A percentile compares a stretch with the other conserved stretches of the same genome.
Conservation (phyloP, 2,797 vertebrate species). For the Macrochelys suwanniensis region DNA sequence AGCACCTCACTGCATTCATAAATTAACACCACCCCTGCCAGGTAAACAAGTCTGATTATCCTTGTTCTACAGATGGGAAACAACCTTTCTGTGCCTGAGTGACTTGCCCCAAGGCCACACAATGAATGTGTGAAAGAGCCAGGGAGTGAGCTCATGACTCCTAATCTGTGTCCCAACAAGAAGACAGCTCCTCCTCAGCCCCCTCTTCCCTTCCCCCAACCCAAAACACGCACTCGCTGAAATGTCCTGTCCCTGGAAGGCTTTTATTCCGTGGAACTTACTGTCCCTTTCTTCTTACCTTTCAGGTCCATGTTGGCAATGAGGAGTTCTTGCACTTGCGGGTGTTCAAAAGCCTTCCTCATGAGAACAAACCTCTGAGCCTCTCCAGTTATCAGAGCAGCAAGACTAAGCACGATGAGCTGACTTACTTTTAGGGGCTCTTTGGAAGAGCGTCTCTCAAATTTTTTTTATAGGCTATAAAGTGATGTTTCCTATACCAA, state of each 20-base stretch:
- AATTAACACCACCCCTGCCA: background rate
- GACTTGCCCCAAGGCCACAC: background rate
- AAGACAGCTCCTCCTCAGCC: background rate
- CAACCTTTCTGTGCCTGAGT: background rate
- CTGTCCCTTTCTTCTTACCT: background rate
- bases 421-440: slow-evolving; percentile 70
- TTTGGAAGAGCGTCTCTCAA: background rate
- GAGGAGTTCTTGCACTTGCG: slow-evolving; percentile 82
- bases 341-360: slow-evolving; percentile 79
- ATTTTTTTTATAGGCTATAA: background rate
- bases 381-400: slow-evolving; percentile 77
- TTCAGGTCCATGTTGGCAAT: slow-evolving; percentile 84
- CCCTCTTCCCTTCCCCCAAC: background rate
- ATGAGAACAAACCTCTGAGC: slow-evolving; percentile 10
- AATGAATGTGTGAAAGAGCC: background rate
- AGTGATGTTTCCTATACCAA: background rate
- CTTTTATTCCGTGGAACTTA: slow-evolving; percentile 5
- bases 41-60: background rate
- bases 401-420: slow-evolving; percentile 81
- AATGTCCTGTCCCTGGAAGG: background rate
- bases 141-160: background rate
- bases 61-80: background rate
- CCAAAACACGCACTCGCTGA: background rate
- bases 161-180: background rate
- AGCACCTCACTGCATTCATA: background rate